phyloP scores from a whole-genome alignment of 2,113 vertebrate genomes.

The Seriola dumerili region DNA sequence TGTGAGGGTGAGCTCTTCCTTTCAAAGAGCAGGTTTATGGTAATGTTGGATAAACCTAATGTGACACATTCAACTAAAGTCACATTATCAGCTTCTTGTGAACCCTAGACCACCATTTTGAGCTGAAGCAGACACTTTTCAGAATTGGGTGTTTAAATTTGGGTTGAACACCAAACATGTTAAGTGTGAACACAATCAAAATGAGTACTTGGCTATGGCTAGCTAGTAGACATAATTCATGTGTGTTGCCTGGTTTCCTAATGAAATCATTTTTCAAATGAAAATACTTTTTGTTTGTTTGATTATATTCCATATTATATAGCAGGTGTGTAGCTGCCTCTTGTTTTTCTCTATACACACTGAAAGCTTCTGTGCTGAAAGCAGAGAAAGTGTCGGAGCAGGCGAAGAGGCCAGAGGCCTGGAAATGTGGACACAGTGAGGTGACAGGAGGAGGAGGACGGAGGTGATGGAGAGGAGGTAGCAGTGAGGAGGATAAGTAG shows the following conservation, averaged over 20 bases:
- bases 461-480: constrained; percentile 44
- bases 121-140: background rate
- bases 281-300: too few relatives aligned
- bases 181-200: background rate
- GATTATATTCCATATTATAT: too few relatives aligned
- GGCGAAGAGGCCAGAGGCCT: constrained; percentile 78
- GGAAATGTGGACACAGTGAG: constrained; percentile 83
- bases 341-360: constrained; percentile 37
- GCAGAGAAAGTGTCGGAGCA: constrained; percentile 75
- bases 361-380: constrained; percentile 53
- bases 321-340: background rate
- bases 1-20: background rate
- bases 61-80: background rate
- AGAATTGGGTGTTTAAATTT: too few relatives aligned
- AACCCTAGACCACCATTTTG: background rate
- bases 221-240: too few relatives aligned
- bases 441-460: constrained; percentile 67
- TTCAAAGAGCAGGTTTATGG: background rate
- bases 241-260: too few relatives aligned
- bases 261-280: too few relatives aligned
- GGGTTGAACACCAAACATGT: too few relatives aligned
- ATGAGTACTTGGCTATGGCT: too few relatives aligned
- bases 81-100: background rate
- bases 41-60: background rate
- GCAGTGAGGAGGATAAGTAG: constrained; percentile 79